Base-by-base conservation (phyloP, 2,113 vertebrate genomes). In the Crotophaga sulcirostris region DNA sequence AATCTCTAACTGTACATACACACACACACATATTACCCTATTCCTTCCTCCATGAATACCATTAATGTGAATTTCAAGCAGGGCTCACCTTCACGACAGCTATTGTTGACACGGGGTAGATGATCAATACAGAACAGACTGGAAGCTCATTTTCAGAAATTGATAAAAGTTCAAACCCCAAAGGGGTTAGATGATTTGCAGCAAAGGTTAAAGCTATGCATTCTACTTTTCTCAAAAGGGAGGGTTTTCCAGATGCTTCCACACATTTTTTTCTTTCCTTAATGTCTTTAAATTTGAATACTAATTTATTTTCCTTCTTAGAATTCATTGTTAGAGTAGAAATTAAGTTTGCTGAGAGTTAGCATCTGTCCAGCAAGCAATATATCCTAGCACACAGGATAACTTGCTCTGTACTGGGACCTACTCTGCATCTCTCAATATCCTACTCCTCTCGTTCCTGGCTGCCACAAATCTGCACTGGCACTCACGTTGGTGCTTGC, bases 111-210 rank as follows among this genome's bases (percentile, higher is more conserved):
- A 90, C 1, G 6, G 68, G 74, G 67, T 75, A 55, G 78, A 64
- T 93, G 97, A 97, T 97, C 97, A 96, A 97, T 97, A 97, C 25
- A 49, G 67, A 95, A 94, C 94, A 95, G 96, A 96, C 94, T 94
- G 93, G 96, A 97, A 97, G 94, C 94, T 96, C 94, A 96, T 97
- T 97, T 97, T 96, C 95, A 96, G 92, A 97, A 96, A 97, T 93
- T 96, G 96, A 97, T 97, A 96, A 90, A 97, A 98, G 96, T 97
- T 97, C 97, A 96, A 69, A 96, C 74, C 84, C 87, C 96, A 96
- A 94, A 90, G 84, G 95, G 95, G 89, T 93, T 70, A 94, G 90
- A 94, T 93, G 88, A 92, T 95, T 96, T 97, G 96, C 81, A 93
- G 93, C 89, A 97, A 96, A 97, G 92, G 94, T 95, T 97, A 97